Evolutionary conservation across 2,797 vertebrate species (phyloP), one percentile per base, ranked within the genome.

Genomic region (Neosalanx taihuensis): DNA sequence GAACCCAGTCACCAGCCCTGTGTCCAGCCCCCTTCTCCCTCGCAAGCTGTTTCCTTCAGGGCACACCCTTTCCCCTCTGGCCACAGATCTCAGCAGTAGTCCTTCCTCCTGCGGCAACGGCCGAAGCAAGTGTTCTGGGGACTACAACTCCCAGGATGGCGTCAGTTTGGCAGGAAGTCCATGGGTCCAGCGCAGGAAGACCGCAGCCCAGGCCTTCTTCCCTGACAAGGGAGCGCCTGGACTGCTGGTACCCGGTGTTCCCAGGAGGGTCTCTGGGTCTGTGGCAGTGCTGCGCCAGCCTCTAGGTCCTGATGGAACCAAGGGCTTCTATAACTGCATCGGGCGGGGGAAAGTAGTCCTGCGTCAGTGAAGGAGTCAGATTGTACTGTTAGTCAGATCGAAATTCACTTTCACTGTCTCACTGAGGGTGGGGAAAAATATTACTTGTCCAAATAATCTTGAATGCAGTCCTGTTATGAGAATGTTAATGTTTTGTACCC

Each of bases 251-350:
- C 17, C 79, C 2, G 51, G 5, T 9, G 66, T 79, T 35, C 41
- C 59, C 0, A 84, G 23, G 35, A 37, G 33, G 51, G 31, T 6
- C 0, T 12, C 69, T 0, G 72, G 80, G 60, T 75, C 77, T 23
- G 72, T 79, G 0, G 65, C 62, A 1, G 71, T 82, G 1, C 76
- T 87, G n/a, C 37, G 46, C 12, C 83, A 84, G 76, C 89, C 91
- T n/a, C 72, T 5, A 0, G 62, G 88, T 20, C 86, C 89, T 0
- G 86, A 90, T 46, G 90, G 86, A 23, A 84, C 88, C 63, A 64
- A 71, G 72, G 84, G 90, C 26, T 92, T 90, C 63, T 82, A 85
- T 81, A 84, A 85, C 79, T 76, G 74, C 70, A 78, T 84, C 0
- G 86, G 87, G 12, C 80, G 88, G 46, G 90, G 85, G 20, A 89